Base-by-base conservation (phyloP, 2,797 vertebrate species). In the Stomatorhinus walkeri region DNA sequence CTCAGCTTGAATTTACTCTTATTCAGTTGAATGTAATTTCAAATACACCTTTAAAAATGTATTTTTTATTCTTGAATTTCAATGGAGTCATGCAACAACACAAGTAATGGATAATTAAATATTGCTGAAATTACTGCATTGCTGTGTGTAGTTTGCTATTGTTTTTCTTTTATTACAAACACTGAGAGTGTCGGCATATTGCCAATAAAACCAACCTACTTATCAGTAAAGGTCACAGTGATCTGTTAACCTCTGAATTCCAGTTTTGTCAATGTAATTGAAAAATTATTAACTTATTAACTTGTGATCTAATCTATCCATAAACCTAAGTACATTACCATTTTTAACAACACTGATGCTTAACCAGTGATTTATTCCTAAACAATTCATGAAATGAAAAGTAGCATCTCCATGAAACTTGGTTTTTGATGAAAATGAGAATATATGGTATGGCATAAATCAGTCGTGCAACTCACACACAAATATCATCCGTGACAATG, bases 291-390 rank as follows among this genome's bases (percentile, higher is more conserved):
- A 32, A 36, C 32, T 16, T 16, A 12, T 72, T 76, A 40, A 79
- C 72, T 40, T 79, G 32, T 9, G 14, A 79, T 79, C 16, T 79
- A 79, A 36, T 79, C 72, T 79, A 43, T 79, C 28, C 24, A 36
- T 72, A 72, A 72, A 36, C 64, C 36, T 72, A 68, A 68, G 61
- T 32, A 68, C 24, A 68, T 32, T 68, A 12, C 24, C 24, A 3
- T 64, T 64, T 28, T 81, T 48, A 10, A 49, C 43, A 49, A 49
- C 43, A 48, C 43, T 22, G 46, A 84, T 52, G 88, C 46, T 94
- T 94, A 94, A 94, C 94, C 95, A 95, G 94, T 95, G 95, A 95
- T 96, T 95, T 96, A 96, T 96, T 95, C 94, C 93, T 95, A 94
- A 95, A 94, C 94, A 94, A 95, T 95, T 94, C 94, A 96, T 95